A percentile compares a stretch with the other conserved stretches of the same genome.
These are phyloP conservation scores for Brachirus orientalis DNA, from an alignment of 2,113 vertebrate genomes.

Conservation along the genomic window DNA sequence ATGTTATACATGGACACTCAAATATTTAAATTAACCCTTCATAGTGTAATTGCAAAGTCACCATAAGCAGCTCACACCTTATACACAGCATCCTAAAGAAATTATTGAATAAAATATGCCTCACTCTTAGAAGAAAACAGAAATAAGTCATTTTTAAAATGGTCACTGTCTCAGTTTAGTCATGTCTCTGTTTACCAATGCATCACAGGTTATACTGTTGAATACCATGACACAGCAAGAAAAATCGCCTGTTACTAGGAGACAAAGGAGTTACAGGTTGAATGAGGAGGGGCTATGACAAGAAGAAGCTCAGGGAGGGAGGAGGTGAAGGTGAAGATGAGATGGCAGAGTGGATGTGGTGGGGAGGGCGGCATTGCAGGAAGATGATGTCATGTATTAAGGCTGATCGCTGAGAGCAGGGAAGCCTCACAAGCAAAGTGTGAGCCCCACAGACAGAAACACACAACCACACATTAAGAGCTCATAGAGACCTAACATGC, in stretches of 20 bases:
- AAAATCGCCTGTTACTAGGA: slow-evolving; percentile 60
- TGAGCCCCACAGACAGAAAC: slow-evolving; percentile 59
- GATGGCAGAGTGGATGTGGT: background rate
- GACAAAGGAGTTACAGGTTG: slow-evolving; percentile 45
- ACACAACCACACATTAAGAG: slow-evolving; percentile 62
- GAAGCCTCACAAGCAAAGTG: slow-evolving; percentile 62
- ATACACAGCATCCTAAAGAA: too few relatives aligned
- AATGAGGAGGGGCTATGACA: slow-evolving; percentile 57
- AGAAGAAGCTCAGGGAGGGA: slow-evolving; percentile 54
- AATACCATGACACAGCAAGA: slow-evolving; percentile 64
- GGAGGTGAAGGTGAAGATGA: slow-evolving; percentile 53
- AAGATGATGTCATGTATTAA: slow-evolving; percentile 80
- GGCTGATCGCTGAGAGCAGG: slow-evolving; percentile 71
- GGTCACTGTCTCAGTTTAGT: background rate
- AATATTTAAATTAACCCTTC: too few relatives aligned
- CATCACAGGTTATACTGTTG: background rate
- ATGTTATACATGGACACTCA: too few relatives aligned
- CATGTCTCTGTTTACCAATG: slow-evolving; percentile 2
- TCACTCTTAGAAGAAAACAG: too few relatives aligned
- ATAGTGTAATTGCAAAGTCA: too few relatives aligned
- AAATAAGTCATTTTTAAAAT: too few relatives aligned
- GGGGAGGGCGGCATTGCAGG: slow-evolving; percentile 55
- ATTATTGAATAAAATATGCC: too few relatives aligned
- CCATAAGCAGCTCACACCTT: too few relatives aligned
- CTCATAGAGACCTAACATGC: slow-evolving; percentile 61